Percentiles rank a stretch among this genome's conserved stretches.
phyloP scores from a whole-genome alignment of 2,797 vertebrate genomes.

The Nyctibius grandis region DNA sequence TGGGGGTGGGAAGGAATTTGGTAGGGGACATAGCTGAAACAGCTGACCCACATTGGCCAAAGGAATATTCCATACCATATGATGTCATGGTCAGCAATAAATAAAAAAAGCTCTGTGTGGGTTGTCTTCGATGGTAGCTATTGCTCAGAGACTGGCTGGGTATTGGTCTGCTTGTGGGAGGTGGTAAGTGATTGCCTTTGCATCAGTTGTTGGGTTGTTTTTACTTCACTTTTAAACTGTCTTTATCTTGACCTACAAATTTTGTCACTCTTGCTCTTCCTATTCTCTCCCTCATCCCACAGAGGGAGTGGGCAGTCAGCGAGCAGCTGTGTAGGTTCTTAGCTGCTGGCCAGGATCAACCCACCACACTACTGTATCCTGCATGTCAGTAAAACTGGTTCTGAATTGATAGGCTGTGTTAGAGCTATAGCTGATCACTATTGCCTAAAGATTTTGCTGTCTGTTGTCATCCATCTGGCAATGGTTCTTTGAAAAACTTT shows the following conservation, averaged over 20 bases:
- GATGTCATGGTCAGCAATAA: background rate
- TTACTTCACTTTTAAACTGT: background rate
- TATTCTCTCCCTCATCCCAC: background rate
- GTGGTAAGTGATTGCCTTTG: background rate
- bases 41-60: background rate
- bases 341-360: background rate
- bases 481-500: background rate
- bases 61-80: background rate
- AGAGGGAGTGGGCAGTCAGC: rapidly evolving
- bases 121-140: background rate
- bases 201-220: background rate
- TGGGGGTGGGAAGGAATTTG: background rate
- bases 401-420: background rate
- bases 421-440: background rate
- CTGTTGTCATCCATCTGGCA: background rate
- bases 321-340: background rate
- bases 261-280: background rate
- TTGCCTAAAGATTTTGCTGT: background rate
- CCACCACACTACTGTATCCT: background rate
- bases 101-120: rapidly evolving
- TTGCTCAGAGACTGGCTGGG: background rate
- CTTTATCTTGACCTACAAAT: background rate
- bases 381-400: background rate
- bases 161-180: background rate
- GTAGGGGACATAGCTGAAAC: background rate